Evolutionary conservation across 2,888 invertebrate species (phyloP).

Genomic region (Sialis fuliginosa): DNA sequence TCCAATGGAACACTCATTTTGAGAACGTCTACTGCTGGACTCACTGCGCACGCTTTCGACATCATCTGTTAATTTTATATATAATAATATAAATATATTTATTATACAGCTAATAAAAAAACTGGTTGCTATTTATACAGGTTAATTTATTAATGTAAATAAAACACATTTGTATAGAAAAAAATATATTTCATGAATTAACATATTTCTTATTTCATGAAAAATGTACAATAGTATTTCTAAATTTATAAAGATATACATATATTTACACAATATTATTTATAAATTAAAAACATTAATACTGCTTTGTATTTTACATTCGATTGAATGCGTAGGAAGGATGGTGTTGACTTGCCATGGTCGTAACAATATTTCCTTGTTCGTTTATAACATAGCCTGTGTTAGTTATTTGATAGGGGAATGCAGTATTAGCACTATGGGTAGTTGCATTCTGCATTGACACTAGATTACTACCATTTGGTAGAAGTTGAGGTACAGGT

Average conservation of each 20-base stretch:
- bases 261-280: too few relatives aligned
- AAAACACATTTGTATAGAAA: too few relatives aligned
- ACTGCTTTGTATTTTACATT: constrained; percentile 16
- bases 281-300: too few relatives aligned
- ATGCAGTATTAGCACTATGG: constrained; percentile 15
- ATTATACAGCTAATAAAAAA: too few relatives aligned
- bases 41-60: constrained; percentile 25
- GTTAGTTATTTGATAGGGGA: constrained; percentile 26
- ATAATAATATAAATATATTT: too few relatives aligned
- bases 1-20: constrained; percentile 21
- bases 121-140: too few relatives aligned
- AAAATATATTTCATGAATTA: too few relatives aligned
- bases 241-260: too few relatives aligned
- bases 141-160: too few relatives aligned
- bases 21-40: background rate
- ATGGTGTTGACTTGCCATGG: constrained; percentile 24
- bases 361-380: constrained; percentile 26
- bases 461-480: constrained; percentile 22
- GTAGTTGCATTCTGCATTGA: constrained; percentile 20
- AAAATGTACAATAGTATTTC: too few relatives aligned
- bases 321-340: constrained; percentile 25
- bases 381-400: constrained; percentile 27
- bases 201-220: too few relatives aligned
- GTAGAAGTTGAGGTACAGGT: constrained; percentile 44
- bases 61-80: constrained; percentile 17